Percentiles rank a stretch among this genome's conserved stretches.
These are phyloP conservation scores for Smithornis capensis DNA, from an alignment of 2,113 vertebrate species.

Conservation along the genomic window DNA sequence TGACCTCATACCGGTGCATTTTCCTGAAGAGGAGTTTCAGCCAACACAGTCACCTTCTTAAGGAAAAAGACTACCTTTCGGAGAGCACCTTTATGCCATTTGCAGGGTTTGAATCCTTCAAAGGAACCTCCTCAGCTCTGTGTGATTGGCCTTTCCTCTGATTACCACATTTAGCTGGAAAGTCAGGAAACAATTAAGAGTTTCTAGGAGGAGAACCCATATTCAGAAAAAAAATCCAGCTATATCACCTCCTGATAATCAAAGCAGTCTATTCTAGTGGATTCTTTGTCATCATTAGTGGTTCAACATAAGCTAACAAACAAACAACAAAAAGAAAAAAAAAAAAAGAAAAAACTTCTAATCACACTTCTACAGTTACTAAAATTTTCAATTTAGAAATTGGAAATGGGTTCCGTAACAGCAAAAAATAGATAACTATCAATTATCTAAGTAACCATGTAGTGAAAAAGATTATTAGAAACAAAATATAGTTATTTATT, in stretches of 20 bases:
- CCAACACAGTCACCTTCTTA: not conserved
- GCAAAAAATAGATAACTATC: not conserved
- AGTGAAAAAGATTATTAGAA: not conserved
- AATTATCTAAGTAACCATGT: not conserved
- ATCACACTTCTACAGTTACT: not conserved
- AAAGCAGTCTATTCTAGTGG: not conserved
- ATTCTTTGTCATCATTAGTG: not conserved
- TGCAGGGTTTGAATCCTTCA: not conserved
- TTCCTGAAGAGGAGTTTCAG: not conserved
- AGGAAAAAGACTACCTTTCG: not conserved
- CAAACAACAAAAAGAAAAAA: not conserved
- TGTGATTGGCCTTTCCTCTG: not conserved
- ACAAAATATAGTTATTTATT: not conserved
- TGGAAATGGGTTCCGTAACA: not conserved
- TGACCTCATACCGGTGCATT: not conserved
- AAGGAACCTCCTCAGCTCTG: not conserved
- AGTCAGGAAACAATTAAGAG: not conserved
- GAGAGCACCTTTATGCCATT: rapidly evolving
- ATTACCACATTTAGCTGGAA: not conserved
- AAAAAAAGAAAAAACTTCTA: not conserved
- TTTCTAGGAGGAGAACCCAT: not conserved
- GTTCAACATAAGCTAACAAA: not conserved
- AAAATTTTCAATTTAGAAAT: not conserved
- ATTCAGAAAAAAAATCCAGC: not conserved
- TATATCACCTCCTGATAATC: not conserved